phyloP scores from a whole-genome alignment of 2,888 invertebrate genomes.

The Drosophila limbata region DNA sequence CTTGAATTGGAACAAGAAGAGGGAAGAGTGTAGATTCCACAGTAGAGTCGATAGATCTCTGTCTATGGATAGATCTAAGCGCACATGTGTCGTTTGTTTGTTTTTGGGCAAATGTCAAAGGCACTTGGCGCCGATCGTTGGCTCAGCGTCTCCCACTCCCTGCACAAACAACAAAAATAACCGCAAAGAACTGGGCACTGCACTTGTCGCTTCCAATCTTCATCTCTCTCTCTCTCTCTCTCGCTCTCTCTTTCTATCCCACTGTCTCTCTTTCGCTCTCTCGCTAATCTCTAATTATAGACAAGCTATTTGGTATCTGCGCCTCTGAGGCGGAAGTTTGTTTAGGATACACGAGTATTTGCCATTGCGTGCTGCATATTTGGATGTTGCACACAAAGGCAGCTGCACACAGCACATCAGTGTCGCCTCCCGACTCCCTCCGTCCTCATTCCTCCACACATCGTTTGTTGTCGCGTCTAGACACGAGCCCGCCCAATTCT shows the following conservation, averaged over 20 bases:
- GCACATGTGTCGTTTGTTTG: conserved; percentile 34
- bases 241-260: background rate
- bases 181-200: conserved; percentile 30
- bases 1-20: conserved; percentile 29
- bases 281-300: conserved; percentile 64
- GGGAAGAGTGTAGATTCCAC: background rate
- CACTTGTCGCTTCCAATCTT: conserved; percentile 36
- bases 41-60: conserved; percentile 14
- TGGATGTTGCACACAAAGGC: conserved; percentile 12
- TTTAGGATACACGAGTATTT: conserved; percentile 67
- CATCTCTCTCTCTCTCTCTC: background rate
- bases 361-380: conserved; percentile 19
- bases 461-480: conserved; percentile 25
- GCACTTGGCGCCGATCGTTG: conserved; percentile 59
- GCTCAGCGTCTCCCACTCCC: conserved; percentile 27
- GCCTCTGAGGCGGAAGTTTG: conserved; percentile 69
- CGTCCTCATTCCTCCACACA: background rate
- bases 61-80: conserved; percentile 3
- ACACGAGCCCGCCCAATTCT: conserved; percentile 17
- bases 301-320: conserved; percentile 54
- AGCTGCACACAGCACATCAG: conserved; percentile 23
- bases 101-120: conserved; percentile 65
- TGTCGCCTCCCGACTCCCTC: background rate
- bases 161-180: conserved; percentile 39
- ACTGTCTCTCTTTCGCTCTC: conserved; percentile 12